These are phyloP conservation scores for Agrotis ipsilon DNA, from an alignment of 2,888 invertebrate species.

Conservation along the genomic window DNA sequence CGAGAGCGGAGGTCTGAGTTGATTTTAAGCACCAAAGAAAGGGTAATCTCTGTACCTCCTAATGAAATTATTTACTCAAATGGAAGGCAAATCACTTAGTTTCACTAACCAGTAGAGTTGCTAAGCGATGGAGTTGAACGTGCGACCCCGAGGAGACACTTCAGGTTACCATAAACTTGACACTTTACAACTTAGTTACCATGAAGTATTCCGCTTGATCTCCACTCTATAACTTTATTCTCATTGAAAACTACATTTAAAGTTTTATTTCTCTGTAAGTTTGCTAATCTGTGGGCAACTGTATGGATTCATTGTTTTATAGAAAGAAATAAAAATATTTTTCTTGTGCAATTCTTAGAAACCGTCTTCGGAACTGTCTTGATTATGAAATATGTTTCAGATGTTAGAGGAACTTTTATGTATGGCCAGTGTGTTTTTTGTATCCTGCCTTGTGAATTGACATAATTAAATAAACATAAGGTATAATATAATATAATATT, in stretches of 20 bases:
- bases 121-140: constrained; percentile 59
- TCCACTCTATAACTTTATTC: constrained; percentile 45
- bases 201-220: constrained; percentile 42
- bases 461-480: too few relatives aligned
- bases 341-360: background rate
- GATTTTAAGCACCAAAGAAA: too few relatives aligned
- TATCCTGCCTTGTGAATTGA: too few relatives aligned
- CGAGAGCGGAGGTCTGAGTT: too few relatives aligned
- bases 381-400: too few relatives aligned
- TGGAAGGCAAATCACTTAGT: constrained; percentile 47
- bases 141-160: constrained; percentile 57
- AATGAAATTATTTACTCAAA: constrained; percentile 19
- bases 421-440: too few relatives aligned
- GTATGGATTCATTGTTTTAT: constrained; percentile 10
- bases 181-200: constrained; percentile 65
- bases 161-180: constrained; percentile 62
- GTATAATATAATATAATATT: too few relatives aligned
- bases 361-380: too few relatives aligned
- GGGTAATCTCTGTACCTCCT: background rate
- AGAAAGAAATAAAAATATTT: background rate
- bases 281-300: constrained; percentile 11
- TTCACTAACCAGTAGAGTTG: constrained; percentile 56
- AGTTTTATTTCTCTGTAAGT: constrained; percentile 17
- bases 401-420: too few relatives aligned
- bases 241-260: constrained; percentile 45